These are phyloP conservation scores for Lynx canadensis DNA, from an alignment of 2,113 vertebrate genomes.

Conservation along the genomic window DNA sequence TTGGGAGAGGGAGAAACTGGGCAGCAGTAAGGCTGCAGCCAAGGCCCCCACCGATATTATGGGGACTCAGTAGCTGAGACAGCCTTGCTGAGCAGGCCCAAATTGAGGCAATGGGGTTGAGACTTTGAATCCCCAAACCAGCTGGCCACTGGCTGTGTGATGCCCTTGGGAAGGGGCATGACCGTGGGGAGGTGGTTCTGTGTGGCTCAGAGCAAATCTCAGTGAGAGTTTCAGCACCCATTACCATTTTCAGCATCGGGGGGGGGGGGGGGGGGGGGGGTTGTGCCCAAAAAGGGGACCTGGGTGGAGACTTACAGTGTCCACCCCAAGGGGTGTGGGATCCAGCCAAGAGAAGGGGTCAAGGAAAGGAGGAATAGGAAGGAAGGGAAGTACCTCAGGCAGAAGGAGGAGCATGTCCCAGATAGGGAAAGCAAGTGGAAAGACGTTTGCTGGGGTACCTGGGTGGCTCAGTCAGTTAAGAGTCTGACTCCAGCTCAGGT, in stretches of 20 bases:
- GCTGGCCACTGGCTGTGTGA: neutral
- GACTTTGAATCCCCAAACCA: neutral
- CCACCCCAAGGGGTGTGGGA: no score
- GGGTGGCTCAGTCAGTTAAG: no score
- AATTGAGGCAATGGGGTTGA: neutral
- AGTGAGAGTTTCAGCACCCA: neutral
- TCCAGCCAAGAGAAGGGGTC: neutral
- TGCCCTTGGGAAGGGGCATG: neutral
- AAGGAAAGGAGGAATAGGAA: neutral
- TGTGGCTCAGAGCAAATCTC: neutral
- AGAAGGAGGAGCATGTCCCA: neutral
- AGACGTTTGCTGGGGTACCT: no score
- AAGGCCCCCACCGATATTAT: neutral
- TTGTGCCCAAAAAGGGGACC: neutral
- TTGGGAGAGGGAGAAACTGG: neutral
- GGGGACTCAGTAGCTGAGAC: neutral
- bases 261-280: no score
- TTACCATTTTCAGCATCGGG: neutral
- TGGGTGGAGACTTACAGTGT: neutral
- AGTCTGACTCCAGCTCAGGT: no score
- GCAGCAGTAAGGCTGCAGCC: neutral
- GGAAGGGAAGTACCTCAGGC: neutral
- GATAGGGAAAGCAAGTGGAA: neutral
- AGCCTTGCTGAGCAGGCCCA: neutral
- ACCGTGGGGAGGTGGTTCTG: neutral